Percentiles rank a stretch among this genome's conserved stretches.
These are phyloP conservation scores for Onychostoma macrolepis DNA, from an alignment of 2,113 vertebrate genomes.

Conservation along the genomic window DNA sequence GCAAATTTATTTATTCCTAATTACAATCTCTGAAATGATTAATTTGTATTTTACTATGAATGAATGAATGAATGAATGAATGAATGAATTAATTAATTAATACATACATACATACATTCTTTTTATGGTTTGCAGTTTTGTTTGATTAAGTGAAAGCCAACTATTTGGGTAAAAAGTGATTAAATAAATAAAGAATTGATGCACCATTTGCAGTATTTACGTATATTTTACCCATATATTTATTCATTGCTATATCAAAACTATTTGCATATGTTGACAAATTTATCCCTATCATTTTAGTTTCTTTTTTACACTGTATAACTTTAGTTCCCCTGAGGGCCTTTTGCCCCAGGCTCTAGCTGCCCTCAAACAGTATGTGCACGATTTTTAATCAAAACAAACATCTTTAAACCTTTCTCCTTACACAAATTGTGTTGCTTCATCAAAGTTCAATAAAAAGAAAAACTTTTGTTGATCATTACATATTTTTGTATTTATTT, in stretches of 20 bases:
- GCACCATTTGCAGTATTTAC: background rate
- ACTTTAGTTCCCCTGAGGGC: background rate
- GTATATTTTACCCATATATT: background rate
- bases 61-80: background rate
- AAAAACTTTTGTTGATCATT: background rate
- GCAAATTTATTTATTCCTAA: too few relatives aligned
- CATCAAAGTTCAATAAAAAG: background rate
- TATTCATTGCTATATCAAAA: background rate
- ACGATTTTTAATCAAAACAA: background rate
- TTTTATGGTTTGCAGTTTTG: background rate
- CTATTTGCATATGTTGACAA: background rate
- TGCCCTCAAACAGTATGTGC: background rate
- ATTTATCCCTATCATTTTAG: slow-evolving; percentile 9
- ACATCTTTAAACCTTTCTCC: background rate
- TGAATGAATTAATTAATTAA: background rate
- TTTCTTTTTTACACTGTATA: background rate
- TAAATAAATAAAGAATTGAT: background rate
- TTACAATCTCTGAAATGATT: background rate
- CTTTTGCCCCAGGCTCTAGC: slow-evolving; percentile 4
- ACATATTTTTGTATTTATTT: background rate
- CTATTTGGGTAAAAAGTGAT: background rate
- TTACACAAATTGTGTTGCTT: background rate
- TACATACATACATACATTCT: background rate
- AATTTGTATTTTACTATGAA: background rate
- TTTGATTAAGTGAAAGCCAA: background rate